These are phyloP conservation scores for Chouioia cunea DNA, from an alignment of 2,888 invertebrate genomes.

Conservation along the genomic window DNA sequence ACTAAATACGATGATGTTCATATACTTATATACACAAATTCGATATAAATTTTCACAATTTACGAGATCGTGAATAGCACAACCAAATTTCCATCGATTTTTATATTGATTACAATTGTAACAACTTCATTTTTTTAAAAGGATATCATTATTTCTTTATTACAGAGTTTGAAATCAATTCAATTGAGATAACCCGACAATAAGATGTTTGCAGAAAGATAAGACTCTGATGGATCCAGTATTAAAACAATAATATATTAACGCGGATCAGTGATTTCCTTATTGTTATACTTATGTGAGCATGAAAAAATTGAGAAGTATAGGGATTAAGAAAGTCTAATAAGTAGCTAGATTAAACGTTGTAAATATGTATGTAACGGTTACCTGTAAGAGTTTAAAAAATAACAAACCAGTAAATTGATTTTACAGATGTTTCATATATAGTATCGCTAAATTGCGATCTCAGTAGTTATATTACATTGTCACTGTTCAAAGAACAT, in stretches of 20 bases:
- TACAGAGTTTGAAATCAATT: constrained; percentile 49
- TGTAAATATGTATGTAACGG: constrained; percentile 48
- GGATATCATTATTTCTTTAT: constrained; percentile 13
- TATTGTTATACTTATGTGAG: not conserved
- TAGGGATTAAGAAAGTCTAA: constrained; percentile 12
- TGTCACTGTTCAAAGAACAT: not conserved
- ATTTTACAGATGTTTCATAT: not conserved
- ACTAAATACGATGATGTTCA: no score
- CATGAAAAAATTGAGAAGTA: constrained; percentile 5
- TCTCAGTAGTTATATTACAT: constrained; percentile 5
- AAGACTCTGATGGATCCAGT: no score
- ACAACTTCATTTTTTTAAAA: not conserved
- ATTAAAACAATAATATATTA: not conserved
- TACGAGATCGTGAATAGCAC: no score
- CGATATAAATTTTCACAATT: no score
- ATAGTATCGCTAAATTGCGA: constrained; percentile 15
- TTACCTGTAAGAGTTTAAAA: constrained; percentile 16
- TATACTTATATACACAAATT: no score
- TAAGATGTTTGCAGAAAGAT: constrained; percentile 15
- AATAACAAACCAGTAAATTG: constrained; percentile 44
- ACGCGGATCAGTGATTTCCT: not conserved
- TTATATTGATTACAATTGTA: no score
- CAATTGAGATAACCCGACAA: constrained; percentile 45
- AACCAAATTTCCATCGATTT: not conserved
- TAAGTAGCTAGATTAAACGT: constrained; percentile 20